These are phyloP conservation scores for Olivierus martensii DNA, from an alignment of 1,140 invertebrate genomes.

Conservation along the genomic window DNA sequence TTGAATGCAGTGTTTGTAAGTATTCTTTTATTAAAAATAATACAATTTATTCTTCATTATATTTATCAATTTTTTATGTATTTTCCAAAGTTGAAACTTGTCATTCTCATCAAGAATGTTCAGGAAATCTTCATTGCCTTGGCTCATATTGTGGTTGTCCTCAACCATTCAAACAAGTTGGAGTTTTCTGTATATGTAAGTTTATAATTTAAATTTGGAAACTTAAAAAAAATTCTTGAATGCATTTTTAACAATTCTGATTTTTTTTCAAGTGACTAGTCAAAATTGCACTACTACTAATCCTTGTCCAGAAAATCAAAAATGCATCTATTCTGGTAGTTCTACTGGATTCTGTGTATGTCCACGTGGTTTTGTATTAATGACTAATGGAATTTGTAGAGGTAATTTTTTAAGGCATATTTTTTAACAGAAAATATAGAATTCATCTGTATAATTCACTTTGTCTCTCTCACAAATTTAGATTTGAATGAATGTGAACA, in stretches of 20 bases:
- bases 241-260: neutral
- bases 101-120: conserved; percentile 24
- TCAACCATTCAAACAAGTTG: conserved; percentile 19
- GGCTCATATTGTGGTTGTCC: conserved; percentile 23
- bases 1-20: conserved; percentile 76
- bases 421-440: too few species aligned
- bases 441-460: too few species aligned
- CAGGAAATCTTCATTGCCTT: conserved; percentile 24
- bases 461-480: neutral
- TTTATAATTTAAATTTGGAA: neutral
- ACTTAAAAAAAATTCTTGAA: neutral
- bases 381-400: conserved; percentile 21
- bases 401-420: conserved; percentile 3
- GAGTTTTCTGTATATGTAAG: conserved; percentile 23
- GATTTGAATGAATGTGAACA: conserved; percentile 22
- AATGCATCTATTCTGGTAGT: conserved; percentile 19
- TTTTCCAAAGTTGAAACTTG: conserved; percentile 21
- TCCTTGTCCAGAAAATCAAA: conserved; percentile 25
- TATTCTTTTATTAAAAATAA: conserved; percentile 14
- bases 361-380: conserved; percentile 20
- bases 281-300: conserved; percentile 25
- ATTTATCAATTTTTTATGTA: neutral
- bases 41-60: neutral
- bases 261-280: conserved; percentile 14
- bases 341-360: conserved; percentile 20